A percentile compares a stretch with the other conserved stretches of the same genome.
Evolutionary conservation across 2,113 vertebrate species (phyloP).

Genomic region (Pionites leucogaster): DNA sequence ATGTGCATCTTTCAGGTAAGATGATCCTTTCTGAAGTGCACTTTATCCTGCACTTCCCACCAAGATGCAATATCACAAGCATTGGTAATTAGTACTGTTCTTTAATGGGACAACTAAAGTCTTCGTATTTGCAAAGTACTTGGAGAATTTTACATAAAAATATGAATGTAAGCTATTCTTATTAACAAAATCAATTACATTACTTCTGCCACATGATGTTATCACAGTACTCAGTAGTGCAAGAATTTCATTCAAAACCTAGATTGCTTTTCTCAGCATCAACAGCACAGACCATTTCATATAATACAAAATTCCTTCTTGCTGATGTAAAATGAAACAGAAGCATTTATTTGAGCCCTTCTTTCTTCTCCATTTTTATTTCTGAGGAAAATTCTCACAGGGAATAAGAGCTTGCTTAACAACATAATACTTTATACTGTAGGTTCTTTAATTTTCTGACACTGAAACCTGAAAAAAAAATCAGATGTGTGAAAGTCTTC

Average conservation of each 20-base stretch:
- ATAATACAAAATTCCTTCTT: conserved; percentile 15
- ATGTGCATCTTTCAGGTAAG: accelerated
- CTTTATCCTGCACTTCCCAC: background rate
- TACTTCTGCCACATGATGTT: background rate
- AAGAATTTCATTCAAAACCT: background rate
- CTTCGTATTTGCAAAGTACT: background rate
- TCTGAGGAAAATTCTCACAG: background rate
- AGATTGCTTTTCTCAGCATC: background rate
- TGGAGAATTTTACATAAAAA: background rate
- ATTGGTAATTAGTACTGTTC: background rate
- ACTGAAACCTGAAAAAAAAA: background rate
- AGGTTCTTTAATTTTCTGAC: background rate
- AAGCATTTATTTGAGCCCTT: background rate
- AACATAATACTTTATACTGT: background rate
- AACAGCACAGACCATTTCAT: background rate
- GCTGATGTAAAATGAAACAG: background rate
- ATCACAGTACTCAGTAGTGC: background rate
- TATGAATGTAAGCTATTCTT: background rate
- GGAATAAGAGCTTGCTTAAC: background rate
- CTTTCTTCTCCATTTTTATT: background rate
- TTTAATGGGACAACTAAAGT: background rate
- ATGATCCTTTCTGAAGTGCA: accelerated
- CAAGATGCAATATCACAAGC: background rate
- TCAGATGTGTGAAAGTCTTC: background rate
- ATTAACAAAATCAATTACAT: background rate